phyloP scores from a whole-genome alignment of 2,797 vertebrate genomes.

The Arctocebus calabarensis region DNA sequence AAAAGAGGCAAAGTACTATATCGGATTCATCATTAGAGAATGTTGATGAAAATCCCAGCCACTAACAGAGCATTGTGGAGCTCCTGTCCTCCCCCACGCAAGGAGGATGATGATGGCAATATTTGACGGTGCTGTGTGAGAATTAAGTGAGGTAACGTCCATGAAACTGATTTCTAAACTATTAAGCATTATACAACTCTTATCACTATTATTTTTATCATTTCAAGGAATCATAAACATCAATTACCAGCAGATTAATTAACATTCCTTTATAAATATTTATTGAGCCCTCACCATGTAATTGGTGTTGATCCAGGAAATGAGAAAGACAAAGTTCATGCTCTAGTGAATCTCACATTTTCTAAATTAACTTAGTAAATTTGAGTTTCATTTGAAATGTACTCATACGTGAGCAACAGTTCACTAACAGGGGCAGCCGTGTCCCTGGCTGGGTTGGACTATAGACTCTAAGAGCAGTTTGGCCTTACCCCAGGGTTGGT shows the following conservation, averaged over 20 bases:
- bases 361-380: slow-evolving; percentile 16
- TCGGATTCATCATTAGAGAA: background rate
- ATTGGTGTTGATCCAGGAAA: background rate
- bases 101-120: background rate
- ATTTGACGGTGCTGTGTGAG: background rate
- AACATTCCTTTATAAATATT: slow-evolving; percentile 26
- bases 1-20: background rate
- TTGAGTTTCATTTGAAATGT: background rate
- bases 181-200: background rate
- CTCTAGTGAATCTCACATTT: background rate
- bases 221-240: slow-evolving; percentile 14
- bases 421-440: background rate
- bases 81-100: background rate
- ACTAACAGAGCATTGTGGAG: background rate
- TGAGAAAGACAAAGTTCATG: background rate
- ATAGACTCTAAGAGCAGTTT: background rate
- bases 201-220: background rate
- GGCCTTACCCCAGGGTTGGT: background rate
- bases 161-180: slow-evolving; percentile 45
- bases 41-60: slow-evolving; percentile 20
- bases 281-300: background rate
- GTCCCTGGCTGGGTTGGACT: background rate
- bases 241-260: background rate
- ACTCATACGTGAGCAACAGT: background rate
- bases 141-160: background rate